Percentiles rank a stretch among this genome's conserved stretches.
Evolutionary conservation across 2,113 vertebrate genomes (phyloP).

Genomic region (Pteronura brasiliensis): DNA sequence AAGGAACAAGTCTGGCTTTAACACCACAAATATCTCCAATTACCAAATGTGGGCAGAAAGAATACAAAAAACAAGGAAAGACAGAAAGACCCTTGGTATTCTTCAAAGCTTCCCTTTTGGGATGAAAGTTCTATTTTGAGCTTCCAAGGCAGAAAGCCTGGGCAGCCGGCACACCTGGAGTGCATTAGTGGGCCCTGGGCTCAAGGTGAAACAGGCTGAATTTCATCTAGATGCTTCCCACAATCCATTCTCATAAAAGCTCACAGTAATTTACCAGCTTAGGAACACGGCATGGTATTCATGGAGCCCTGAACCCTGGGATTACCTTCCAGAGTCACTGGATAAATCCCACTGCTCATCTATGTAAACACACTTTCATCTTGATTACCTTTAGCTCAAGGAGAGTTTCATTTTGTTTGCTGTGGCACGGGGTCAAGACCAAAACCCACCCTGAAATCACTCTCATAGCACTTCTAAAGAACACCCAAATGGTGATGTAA

Average conservation of each 20-base stretch:
- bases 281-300: constrained; percentile 43
- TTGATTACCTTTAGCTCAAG: constrained; percentile 57
- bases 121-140: constrained; percentile 71
- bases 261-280: constrained; percentile 65
- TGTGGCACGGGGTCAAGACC: constrained; percentile 39
- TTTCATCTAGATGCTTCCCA: constrained; percentile 64
- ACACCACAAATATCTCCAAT: constrained; percentile 72
- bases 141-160: constrained; percentile 57
- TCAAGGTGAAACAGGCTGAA: constrained; percentile 65
- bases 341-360: constrained; percentile 66
- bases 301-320: constrained; percentile 57
- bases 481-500: background rate
- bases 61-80: constrained; percentile 51
- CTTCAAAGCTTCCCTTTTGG: constrained; percentile 65
- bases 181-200: constrained; percentile 66
- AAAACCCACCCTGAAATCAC: constrained; percentile 32
- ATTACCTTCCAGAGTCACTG: constrained; percentile 62
- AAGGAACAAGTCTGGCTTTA: constrained; percentile 72
- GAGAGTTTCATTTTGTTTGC: constrained; percentile 51
- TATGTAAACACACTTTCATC: constrained; percentile 66
- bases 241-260: constrained; percentile 59
- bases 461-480: constrained; percentile 7
- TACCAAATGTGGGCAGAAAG: constrained; percentile 65
- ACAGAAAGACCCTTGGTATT: constrained; percentile 56
- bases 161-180: constrained; percentile 69